Percentiles rank a stretch among this genome's conserved stretches.
Evolutionary conservation across 2,888 invertebrate genomes (phyloP).

Genomic region (Ditula angustiorana): DNA sequence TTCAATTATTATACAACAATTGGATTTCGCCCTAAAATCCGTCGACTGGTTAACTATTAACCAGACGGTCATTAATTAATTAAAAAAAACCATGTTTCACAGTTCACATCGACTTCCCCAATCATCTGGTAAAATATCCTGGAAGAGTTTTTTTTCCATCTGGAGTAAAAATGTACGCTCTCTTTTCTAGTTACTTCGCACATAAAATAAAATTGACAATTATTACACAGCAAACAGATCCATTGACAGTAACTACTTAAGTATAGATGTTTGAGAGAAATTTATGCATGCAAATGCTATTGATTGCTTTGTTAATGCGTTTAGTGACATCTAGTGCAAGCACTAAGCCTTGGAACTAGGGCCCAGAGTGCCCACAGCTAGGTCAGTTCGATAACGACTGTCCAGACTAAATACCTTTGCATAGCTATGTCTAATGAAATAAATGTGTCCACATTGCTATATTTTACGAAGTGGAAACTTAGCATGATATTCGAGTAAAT

Average conservation of each 20-base stretch:
- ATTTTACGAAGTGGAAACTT: constrained; percentile 1
- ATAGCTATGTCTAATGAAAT: neutral
- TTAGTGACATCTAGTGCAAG: neutral
- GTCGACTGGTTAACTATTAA: too few species aligned
- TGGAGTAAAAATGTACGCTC: too few species aligned
- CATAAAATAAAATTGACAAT: neutral
- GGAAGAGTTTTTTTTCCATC: too few species aligned
- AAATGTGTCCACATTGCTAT: neutral
- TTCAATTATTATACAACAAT: too few species aligned
- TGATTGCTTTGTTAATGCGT: neutral
- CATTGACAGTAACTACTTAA: neutral
- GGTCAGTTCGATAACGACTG: neutral
- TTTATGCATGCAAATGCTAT: neutral
- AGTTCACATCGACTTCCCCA: too few species aligned
- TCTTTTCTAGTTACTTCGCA: neutral
- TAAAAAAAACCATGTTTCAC: too few species aligned
- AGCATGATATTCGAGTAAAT: constrained; percentile 2
- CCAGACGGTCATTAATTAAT: too few species aligned
- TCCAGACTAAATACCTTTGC: too few species aligned
- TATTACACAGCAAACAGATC: neutral
- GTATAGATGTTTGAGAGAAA: neutral
- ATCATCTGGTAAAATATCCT: too few species aligned
- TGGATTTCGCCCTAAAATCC: too few species aligned
- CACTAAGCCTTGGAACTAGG: neutral
- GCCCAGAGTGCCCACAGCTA: neutral